Evolutionary conservation across 2,888 invertebrate genomes (phyloP).

Genomic region (Deilephila porcellus): DNA sequence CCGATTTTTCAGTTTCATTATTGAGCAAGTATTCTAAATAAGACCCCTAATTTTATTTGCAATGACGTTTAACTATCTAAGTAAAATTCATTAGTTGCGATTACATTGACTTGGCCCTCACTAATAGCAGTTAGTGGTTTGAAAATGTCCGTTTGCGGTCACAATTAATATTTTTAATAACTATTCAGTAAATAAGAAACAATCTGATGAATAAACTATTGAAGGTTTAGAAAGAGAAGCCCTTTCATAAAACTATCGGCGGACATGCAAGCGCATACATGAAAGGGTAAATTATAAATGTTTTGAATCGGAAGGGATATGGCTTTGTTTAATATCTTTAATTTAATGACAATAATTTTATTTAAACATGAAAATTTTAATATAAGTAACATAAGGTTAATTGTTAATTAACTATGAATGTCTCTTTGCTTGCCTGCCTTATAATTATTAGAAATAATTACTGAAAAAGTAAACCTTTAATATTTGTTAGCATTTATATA

Average conservation of each 20-base stretch:
- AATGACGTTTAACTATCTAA: neutral
- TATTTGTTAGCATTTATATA: neutral
- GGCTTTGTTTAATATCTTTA: neutral
- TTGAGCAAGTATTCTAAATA: neutral
- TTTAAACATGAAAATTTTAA: too few relatives aligned
- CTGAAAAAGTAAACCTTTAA: too few relatives aligned
- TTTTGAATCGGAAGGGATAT: constrained; percentile 64
- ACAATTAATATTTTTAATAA: neutral
- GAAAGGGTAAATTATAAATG: constrained; percentile 84
- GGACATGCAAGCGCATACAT: constrained; percentile 79
- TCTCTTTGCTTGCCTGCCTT: too few relatives aligned
- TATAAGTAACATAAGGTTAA: too few relatives aligned
- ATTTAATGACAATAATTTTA: too few relatives aligned
- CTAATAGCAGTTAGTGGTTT: neutral
- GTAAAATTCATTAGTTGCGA: neutral
- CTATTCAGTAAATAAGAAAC: constrained; percentile 53
- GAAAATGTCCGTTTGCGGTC: neutral
- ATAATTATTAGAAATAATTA: too few relatives aligned
- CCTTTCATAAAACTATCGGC: constrained; percentile 72
- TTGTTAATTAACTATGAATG: too few relatives aligned
- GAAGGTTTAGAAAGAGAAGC: constrained; percentile 75
- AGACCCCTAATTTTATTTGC: neutral
- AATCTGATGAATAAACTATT: constrained; percentile 90
- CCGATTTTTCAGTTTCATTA: neutral
- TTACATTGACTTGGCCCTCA: neutral